Percentiles rank a stretch among this genome's conserved stretches.
phyloP scores from a whole-genome alignment of 2,113 vertebrate species.

The Anguilla rostrata region DNA sequence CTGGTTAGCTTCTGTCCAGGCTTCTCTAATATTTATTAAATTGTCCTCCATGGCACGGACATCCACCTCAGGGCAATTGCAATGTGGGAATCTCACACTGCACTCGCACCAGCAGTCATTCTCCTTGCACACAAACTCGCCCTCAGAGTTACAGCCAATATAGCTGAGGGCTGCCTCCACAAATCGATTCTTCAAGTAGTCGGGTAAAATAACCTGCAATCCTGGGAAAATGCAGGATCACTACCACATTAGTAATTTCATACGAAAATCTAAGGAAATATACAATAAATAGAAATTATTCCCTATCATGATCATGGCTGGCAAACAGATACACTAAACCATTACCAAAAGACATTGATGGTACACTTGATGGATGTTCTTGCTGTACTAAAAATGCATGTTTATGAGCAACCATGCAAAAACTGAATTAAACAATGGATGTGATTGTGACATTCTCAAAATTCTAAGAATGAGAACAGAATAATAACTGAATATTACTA shows the following conservation, averaged over 20 bases:
- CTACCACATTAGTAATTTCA: conserved; percentile 62
- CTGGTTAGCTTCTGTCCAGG: conserved; percentile 66
- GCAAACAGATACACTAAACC: too few relatives aligned
- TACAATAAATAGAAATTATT: too few relatives aligned
- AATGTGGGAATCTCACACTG: conserved; percentile 64
- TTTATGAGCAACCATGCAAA: neutral
- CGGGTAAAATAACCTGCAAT: conserved; percentile 74
- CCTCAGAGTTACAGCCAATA: conserved; percentile 76
- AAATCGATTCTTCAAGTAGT: conserved; percentile 69
- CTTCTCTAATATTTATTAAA: conserved; percentile 66
- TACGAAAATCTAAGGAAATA: conserved; percentile 38
- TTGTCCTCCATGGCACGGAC: conserved; percentile 72
- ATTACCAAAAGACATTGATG: too few relatives aligned
- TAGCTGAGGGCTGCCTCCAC: conserved; percentile 78
- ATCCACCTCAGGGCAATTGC: conserved; percentile 74
- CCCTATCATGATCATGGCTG: too few relatives aligned
- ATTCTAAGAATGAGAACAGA: neutral
- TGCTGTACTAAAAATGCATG: too few relatives aligned
- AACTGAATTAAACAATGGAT: neutral
- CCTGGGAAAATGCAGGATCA: conserved; percentile 56
- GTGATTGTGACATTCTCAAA: neutral
- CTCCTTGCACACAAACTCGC: conserved; percentile 73
- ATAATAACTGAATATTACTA: neutral
- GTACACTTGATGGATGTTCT: too few relatives aligned
- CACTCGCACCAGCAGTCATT: conserved; percentile 79